Evolutionary conservation across 2,797 vertebrate genomes (phyloP).

Genomic region (Hephaestus fuliginosus): DNA sequence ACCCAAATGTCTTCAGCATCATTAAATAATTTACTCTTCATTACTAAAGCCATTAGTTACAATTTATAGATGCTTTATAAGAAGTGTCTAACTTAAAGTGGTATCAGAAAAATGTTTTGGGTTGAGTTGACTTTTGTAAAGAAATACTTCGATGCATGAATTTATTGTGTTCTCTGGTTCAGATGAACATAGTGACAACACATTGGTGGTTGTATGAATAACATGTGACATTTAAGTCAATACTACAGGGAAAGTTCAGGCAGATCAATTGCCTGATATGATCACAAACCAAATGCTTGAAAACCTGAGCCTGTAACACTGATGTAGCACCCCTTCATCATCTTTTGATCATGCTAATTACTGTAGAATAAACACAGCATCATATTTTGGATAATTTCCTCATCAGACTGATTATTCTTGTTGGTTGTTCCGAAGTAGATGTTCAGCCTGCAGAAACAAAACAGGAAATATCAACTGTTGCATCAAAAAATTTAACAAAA

Average conservation of each 20-base stretch:
- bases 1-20: neutral
- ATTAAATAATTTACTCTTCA: neutral
- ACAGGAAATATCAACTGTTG: neutral
- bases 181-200: neutral
- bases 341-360: neutral
- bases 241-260: neutral
- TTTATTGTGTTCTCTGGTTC: neutral
- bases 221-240: neutral
- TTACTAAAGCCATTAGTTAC: neutral
- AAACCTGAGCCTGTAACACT: conserved; percentile 3
- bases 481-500: neutral
- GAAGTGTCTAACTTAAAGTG: neutral
- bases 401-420: conserved; percentile 41
- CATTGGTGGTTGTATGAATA: neutral
- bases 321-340: neutral
- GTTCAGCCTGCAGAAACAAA: conserved; percentile 89
- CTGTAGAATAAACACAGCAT: neutral
- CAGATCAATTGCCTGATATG: neutral
- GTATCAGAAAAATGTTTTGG: neutral
- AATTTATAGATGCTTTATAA: neutral
- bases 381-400: neutral
- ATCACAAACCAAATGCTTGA: neutral
- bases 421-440: conserved; percentile 89
- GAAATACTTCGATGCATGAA: neutral
- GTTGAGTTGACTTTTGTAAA: neutral